Evolutionary conservation across 2,797 vertebrate genomes (phyloP).

Genomic region (Darevskia mixta): DNA sequence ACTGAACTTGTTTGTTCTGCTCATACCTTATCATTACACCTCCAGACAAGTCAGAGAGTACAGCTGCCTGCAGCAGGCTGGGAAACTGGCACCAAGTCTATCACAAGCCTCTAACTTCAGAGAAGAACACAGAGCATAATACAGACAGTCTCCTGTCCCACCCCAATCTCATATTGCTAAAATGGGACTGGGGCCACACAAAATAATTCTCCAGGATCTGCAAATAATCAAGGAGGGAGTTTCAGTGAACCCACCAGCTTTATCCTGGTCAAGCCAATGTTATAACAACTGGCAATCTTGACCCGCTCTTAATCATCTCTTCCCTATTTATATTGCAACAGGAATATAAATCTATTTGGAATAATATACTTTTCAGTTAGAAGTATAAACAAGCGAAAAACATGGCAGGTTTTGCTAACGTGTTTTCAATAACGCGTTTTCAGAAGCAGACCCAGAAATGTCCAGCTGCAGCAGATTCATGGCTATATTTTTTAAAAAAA

Average conservation of each 20-base stretch:
- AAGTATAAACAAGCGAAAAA: background rate
- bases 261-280: background rate
- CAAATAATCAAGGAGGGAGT: background rate
- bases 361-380: background rate
- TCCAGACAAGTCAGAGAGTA: background rate
- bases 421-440: background rate
- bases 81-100: background rate
- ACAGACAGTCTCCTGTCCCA: background rate
- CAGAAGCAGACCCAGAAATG: background rate
- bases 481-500: background rate
- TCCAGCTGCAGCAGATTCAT: background rate
- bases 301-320: background rate
- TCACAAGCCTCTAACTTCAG: background rate
- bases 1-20: background rate
- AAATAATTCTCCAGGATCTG: background rate
- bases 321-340: background rate
- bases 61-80: background rate
- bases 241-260: background rate
- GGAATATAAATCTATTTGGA: background rate
- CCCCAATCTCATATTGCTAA: background rate
- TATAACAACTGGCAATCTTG: background rate
- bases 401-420: background rate
- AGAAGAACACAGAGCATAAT: background rate
- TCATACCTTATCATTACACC: background rate
- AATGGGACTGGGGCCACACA: background rate